Percentiles rank a stretch among this genome's conserved stretches.
phyloP scores from a whole-genome alignment of 2,797 vertebrate species.

The Xiphorhynchus erythropygius region DNA sequence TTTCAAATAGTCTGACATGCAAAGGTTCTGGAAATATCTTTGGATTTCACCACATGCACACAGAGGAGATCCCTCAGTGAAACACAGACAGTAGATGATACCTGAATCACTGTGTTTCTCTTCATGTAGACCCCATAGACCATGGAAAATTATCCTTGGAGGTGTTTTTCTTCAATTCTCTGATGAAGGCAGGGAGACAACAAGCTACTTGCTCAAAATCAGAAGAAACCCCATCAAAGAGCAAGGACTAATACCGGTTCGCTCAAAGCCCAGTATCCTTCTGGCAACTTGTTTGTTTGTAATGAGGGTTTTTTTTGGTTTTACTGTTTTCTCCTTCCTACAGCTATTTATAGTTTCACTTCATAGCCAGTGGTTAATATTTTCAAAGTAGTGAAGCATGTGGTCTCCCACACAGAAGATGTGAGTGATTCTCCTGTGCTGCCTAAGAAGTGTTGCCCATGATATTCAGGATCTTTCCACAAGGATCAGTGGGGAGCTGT shows the following conservation, averaged over 20 bases:
- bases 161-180: background rate
- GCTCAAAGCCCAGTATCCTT: background rate
- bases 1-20: background rate
- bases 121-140: background rate
- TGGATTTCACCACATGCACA: background rate
- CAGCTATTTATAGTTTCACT: slow-evolving; percentile 9
- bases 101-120: background rate
- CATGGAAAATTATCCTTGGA: background rate
- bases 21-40: background rate
- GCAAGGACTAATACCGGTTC: background rate
- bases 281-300: background rate
- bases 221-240: background rate
- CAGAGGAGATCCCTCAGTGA: background rate
- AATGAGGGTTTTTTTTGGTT: background rate
- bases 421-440: background rate
- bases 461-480: background rate
- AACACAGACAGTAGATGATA: background rate
- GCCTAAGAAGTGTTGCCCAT: background rate
- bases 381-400: background rate
- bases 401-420: background rate
- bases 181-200: background rate
- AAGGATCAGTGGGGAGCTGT: background rate
- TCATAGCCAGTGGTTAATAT: background rate
- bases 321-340: background rate
- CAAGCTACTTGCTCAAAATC: background rate